Evolutionary conservation across 2,113 vertebrate genomes (phyloP), one percentile per base, ranked within the genome.

Genomic region (Paraplagusia blochii): DNA sequence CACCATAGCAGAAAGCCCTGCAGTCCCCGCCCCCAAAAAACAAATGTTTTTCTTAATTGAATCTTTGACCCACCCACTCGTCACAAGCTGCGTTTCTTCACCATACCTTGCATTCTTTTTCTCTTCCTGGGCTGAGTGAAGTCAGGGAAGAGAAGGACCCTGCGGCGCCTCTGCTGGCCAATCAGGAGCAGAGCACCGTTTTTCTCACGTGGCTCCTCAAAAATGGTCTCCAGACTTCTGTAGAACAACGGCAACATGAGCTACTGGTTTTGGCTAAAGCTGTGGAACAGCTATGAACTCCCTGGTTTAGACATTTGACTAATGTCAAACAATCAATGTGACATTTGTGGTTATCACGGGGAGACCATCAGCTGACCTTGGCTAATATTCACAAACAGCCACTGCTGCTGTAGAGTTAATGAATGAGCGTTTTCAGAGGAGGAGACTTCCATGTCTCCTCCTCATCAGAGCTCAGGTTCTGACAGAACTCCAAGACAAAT

Each of bases 141-240:
- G 77, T 98, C 95, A 48, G 94, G 94, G 42, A 98, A 98, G 54
- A 96, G 94, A 0, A 98, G 88, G 55, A 97, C 87, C 15, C 95
- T 83, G 69, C 95, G 96, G 43, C 95, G 89, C 79, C 94, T 97
- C 77, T 97, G 95, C 51, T 96, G 94, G 53, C 95, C 95, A 81
- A 97, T 85, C 33, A 93, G 93, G 13, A 96, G 83, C 33, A 96
- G 80, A 0, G 76, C 79, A 2, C 96, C 96, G 2, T 97, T 94
- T 55, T 94, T 95, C 72, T 95, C 94, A 69, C 93, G 93, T 1
- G 95, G 95, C 75, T 97, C 95, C 76, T 98, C 96, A 52, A 97
- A 98, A 79, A 98, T 98, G 0, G 96, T 98, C 88, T 98, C 96
- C 79, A 98, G 88, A 74, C 93, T 93, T 87, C 95, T 97, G 78